These are phyloP conservation scores for Ptilodon capucinus DNA, from an alignment of 2,888 invertebrate species.

Conservation along the genomic window DNA sequence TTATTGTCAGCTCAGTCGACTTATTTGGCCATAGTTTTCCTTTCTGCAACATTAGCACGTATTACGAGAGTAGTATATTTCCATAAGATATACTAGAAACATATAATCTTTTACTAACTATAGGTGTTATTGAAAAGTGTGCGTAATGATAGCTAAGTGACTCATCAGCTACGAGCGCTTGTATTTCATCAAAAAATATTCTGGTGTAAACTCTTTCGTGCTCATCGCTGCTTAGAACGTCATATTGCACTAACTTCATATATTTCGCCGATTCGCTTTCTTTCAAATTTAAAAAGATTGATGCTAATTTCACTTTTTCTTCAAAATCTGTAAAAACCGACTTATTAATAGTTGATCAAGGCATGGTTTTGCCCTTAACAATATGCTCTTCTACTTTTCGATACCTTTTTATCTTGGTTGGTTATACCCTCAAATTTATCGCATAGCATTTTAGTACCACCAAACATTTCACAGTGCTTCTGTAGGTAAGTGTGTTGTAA, in stretches of 20 bases:
- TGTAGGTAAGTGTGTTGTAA: too few relatives aligned
- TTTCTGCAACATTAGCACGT: slow-evolving; percentile 56
- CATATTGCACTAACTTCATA: slow-evolving; percentile 63
- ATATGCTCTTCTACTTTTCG: too few relatives aligned
- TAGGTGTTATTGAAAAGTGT: slow-evolving; percentile 79
- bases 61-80: too few relatives aligned
- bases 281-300: slow-evolving; percentile 60
- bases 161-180: slow-evolving; percentile 68
- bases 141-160: slow-evolving; percentile 57
- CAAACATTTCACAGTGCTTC: too few relatives aligned
- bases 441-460: too few relatives aligned
- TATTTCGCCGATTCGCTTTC: slow-evolving; percentile 59
- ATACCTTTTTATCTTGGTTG: too few relatives aligned
- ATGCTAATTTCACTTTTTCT: slow-evolving; percentile 69
- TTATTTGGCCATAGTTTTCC: slow-evolving; percentile 84
- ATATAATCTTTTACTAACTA: slow-evolving; percentile 57
- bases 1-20: slow-evolving; percentile 73
- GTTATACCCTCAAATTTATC: too few relatives aligned
- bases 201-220: slow-evolving; percentile 71
- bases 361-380: too few relatives aligned
- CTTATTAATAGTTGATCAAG: not conserved
- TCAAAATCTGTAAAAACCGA: slow-evolving; percentile 57
- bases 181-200: slow-evolving; percentile 72
- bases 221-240: slow-evolving; percentile 66
- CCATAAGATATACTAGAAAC: too few relatives aligned